Evolutionary conservation across 2,888 invertebrate species (phyloP).

Genomic region (Catocala sponsa): DNA sequence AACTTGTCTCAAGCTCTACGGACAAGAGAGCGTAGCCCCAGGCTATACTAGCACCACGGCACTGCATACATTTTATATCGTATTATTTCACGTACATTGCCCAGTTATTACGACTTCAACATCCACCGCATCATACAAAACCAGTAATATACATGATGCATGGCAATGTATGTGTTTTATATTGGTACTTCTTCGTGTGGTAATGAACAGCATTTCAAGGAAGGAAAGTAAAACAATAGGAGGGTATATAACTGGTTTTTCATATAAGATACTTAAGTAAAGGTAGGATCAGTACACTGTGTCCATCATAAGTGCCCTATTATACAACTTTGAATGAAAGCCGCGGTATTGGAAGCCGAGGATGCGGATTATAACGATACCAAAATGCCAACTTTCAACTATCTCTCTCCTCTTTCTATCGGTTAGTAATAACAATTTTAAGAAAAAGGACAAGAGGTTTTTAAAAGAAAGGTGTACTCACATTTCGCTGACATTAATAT

Average conservation of each 20-base stretch:
- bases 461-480: too few relatives aligned
- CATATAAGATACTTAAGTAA: slow-evolving; percentile 38
- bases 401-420: too few relatives aligned
- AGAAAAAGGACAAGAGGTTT: too few relatives aligned
- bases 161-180: slow-evolving; percentile 1
- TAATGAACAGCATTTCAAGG: slow-evolving; percentile 42
- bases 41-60: slow-evolving; percentile 38
- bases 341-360: slow-evolving; percentile 1
- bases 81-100: slow-evolving; percentile 31
- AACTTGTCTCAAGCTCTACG: slow-evolving; percentile 44
- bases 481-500: too few relatives aligned
- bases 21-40: slow-evolving; percentile 48
- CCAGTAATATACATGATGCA: slow-evolving; percentile 17
- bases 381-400: too few relatives aligned
- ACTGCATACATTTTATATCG: slow-evolving; percentile 13
- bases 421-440: too few relatives aligned
- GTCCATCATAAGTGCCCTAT: slow-evolving; percentile 9
- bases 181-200: slow-evolving; percentile 8
- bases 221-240: slow-evolving; percentile 56
- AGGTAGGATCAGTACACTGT: slow-evolving; percentile 11
- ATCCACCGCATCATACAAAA: slow-evolving; percentile 1
- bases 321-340: slow-evolving; percentile 2
- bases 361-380: too few relatives aligned
- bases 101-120: slow-evolving; percentile 4
- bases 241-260: slow-evolving; percentile 50